These are phyloP conservation scores for Darevskia mixta DNA, from an alignment of 2,797 vertebrate species.

Conservation along the genomic window DNA sequence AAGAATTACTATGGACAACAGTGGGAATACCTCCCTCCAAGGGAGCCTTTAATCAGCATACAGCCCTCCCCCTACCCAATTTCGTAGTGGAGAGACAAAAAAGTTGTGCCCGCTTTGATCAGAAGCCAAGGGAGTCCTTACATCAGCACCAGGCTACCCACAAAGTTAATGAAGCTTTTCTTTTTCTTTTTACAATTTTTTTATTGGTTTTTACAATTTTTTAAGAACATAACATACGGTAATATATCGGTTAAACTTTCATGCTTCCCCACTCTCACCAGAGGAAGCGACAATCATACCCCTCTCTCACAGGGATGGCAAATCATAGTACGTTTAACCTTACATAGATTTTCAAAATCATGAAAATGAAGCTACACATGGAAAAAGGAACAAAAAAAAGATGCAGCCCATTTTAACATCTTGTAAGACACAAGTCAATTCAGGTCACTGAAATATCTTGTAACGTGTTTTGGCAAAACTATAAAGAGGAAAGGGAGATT, in stretches of 20 bases:
- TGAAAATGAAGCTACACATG: not conserved
- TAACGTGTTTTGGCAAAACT: not conserved
- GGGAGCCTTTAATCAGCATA: not conserved
- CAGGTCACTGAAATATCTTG: constrained; percentile 45
- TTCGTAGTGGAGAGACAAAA: not conserved
- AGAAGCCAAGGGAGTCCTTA: not conserved
- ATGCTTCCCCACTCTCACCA: too few relatives aligned
- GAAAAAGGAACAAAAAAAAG: not conserved
- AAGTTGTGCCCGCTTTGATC: not conserved
- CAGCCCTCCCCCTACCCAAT: not conserved
- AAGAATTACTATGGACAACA: not conserved
- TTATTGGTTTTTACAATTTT: too few relatives aligned
- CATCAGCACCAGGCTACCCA: too few relatives aligned
- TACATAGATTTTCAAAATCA: too few relatives aligned
- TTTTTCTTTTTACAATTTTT: too few relatives aligned
- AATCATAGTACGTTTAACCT: too few relatives aligned
- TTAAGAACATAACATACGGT: too few relatives aligned
- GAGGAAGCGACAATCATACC: too few relatives aligned
- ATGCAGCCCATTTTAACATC: constrained; percentile 18
- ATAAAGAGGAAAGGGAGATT: not conserved
- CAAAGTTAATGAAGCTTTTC: not conserved
- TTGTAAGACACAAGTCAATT: constrained; percentile 27
- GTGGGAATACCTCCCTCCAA: not conserved
- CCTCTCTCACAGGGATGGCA: too few relatives aligned
- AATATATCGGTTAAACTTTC: too few relatives aligned